These are phyloP conservation scores for Leptoteleia sp. DNA, from an alignment of 1,140 invertebrate species.

Conservation along the genomic window DNA sequence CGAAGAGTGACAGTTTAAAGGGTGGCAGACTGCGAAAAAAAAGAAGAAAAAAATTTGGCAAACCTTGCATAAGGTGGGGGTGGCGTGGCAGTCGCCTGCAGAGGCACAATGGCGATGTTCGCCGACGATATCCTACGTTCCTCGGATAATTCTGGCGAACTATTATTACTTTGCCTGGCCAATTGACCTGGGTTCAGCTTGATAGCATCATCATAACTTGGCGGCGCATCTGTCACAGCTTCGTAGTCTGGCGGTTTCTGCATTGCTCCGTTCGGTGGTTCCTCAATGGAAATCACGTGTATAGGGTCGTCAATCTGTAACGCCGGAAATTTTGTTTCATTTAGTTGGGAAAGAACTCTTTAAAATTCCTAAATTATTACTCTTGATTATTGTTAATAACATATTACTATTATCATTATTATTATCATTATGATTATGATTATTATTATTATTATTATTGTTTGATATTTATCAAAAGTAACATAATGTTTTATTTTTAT, in stretches of 20 bases:
- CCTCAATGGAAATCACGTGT: constrained; percentile 84
- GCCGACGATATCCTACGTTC: constrained; percentile 67
- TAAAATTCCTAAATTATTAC: too few relatives aligned
- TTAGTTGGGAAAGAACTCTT: background rate
- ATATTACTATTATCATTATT: too few relatives aligned
- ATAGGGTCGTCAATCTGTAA: constrained; percentile 84
- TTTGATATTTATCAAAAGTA: background rate
- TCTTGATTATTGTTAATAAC: too few relatives aligned
- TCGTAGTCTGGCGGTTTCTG: constrained; percentile 89
- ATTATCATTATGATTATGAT: too few relatives aligned
- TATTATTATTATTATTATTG: too few relatives aligned
- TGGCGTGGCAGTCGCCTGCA: constrained; percentile 68
- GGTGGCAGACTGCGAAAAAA: too few relatives aligned
- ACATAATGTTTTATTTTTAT: too few relatives aligned
- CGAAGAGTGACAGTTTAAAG: too few relatives aligned
- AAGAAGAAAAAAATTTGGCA: too few relatives aligned
- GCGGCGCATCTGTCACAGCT: constrained; percentile 85
- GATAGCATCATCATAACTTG: constrained; percentile 88
- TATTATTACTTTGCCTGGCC: constrained; percentile 68
- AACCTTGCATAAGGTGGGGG: constrained; percentile 78
- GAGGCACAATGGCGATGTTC: constrained; percentile 65
- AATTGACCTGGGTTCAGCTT: constrained; percentile 84
- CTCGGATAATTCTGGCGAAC: constrained; percentile 48
- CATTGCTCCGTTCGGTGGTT: constrained; percentile 75
- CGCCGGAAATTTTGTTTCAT: background rate